Percentiles rank a stretch among this genome's conserved stretches.
Evolutionary conservation across 2,888 invertebrate genomes (phyloP).

Genomic region (Drosophila neotestacea): DNA sequence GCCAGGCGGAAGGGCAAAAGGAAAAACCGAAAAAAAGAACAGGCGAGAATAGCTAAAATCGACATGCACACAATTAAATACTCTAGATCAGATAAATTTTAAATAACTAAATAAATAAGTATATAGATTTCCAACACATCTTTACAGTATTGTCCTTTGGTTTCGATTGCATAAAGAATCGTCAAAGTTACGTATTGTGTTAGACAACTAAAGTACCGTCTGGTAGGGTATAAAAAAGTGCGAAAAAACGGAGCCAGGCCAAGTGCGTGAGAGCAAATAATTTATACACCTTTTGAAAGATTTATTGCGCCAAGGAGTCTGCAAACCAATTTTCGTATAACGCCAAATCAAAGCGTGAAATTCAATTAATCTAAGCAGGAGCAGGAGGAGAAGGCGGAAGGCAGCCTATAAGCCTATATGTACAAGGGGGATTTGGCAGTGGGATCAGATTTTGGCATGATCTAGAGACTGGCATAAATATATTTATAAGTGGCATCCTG

Average conservation of each 20-base stretch:
- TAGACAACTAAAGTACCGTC: neutral
- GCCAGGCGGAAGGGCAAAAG: slow-evolving; percentile 34
- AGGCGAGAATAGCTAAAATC: neutral
- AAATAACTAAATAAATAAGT: neutral
- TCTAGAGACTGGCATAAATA: slow-evolving; percentile 50
- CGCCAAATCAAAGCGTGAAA: slow-evolving; percentile 80
- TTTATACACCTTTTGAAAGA: slow-evolving; percentile 79
- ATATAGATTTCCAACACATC: too few relatives aligned
- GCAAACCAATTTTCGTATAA: slow-evolving; percentile 52
- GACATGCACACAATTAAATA: neutral
- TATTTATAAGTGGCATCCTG: slow-evolving; percentile 64
- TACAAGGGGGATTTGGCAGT: slow-evolving; percentile 2
- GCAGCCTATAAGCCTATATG: too few relatives aligned
- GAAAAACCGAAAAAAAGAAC: neutral
- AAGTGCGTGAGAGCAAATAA: slow-evolving; percentile 74
- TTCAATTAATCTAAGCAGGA: slow-evolving; percentile 77
- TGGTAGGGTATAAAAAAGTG: slow-evolving; percentile 35
- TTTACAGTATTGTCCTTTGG: too few relatives aligned
- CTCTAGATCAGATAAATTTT: neutral
- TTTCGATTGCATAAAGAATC: too few relatives aligned
- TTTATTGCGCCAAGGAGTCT: slow-evolving; percentile 62
- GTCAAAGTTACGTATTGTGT: too few relatives aligned
- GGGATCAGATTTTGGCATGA: slow-evolving; percentile 33
- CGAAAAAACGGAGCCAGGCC: slow-evolving; percentile 40
- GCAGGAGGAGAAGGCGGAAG: slow-evolving; percentile 17